phyloP scores from a whole-genome alignment of 1,140 invertebrate species.

The Papilio polytes region DNA sequence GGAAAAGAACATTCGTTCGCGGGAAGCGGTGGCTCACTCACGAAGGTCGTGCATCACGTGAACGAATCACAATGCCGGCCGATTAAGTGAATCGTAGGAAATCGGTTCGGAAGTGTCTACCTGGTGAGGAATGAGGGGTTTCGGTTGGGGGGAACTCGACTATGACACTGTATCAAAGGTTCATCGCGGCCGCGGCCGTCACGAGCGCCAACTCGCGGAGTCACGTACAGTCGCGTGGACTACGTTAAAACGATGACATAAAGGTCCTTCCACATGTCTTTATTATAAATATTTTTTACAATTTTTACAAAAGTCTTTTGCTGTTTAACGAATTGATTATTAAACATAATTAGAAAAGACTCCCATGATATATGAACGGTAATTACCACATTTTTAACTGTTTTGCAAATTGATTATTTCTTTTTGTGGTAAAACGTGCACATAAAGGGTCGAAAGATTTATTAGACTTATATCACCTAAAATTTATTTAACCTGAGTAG shows the following conservation, averaged over 20 bases:
- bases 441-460: too few relatives aligned
- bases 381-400: neutral
- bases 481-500: neutral
- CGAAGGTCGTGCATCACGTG: conserved; percentile 45
- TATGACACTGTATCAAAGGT: conserved; percentile 36
- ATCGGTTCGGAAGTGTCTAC: conserved; percentile 42
- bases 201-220: conserved; percentile 26
- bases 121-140: neutral
- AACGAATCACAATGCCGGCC: conserved; percentile 39
- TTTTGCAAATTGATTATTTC: neutral
- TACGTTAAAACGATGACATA: conserved; percentile 15
- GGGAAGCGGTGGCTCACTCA: conserved; percentile 26
- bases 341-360: neutral
- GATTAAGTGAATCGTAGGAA: conserved; percentile 45
- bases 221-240: conserved; percentile 34
- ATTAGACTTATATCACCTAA: neutral
- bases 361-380: neutral
- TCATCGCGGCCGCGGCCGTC: conserved; percentile 33
- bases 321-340: neutral
- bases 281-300: neutral
- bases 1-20: conserved; percentile 32
- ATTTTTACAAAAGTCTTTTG: neutral
- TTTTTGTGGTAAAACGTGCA: neutral
- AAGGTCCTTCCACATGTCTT: neutral
- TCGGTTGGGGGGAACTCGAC: neutral